Evolutionary conservation across 1,140 invertebrate genomes (phyloP).

Genomic region (Lordiphosa clarofinis): DNA sequence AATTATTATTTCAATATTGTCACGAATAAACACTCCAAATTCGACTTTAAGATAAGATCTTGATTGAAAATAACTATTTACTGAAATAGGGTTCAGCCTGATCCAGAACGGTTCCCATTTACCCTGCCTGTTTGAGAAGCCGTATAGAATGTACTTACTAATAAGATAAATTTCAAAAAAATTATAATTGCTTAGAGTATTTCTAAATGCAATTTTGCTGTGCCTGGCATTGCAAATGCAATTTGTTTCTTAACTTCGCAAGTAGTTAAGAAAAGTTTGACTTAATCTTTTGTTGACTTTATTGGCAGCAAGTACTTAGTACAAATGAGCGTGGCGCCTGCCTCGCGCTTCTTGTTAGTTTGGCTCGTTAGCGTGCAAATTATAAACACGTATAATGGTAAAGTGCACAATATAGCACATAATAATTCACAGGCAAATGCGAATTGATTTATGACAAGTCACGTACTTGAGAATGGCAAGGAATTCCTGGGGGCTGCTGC

Average conservation of each 20-base stretch:
- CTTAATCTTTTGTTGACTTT: conserved; percentile 42
- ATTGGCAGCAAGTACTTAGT: conserved; percentile 30
- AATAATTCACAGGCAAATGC: conserved; percentile 47
- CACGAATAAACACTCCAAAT: too few relatives aligned
- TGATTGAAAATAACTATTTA: too few relatives aligned
- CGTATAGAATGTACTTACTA: too few relatives aligned
- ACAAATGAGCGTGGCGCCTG: conserved; percentile 21
- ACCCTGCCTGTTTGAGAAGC: too few relatives aligned
- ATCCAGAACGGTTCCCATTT: too few relatives aligned
- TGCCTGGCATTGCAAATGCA: background rate
- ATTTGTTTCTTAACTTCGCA: background rate
- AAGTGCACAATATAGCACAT: conserved; percentile 66
- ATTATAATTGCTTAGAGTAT: too few relatives aligned
- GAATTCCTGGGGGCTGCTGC: background rate
- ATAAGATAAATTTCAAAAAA: too few relatives aligned
- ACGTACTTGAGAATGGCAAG: conserved; percentile 26
- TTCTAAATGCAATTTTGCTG: too few relatives aligned
- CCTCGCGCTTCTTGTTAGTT: conserved; percentile 22
- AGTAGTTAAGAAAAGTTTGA: too few relatives aligned
- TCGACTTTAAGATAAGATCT: too few relatives aligned
- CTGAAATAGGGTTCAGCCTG: too few relatives aligned
- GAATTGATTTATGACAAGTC: conserved; percentile 71
- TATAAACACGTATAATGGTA: conserved; percentile 40
- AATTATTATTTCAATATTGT: too few relatives aligned
- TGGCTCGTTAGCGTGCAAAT: conserved; percentile 52